phyloP scores from a whole-genome alignment of 1,140 invertebrate species.

The Proales similis region DNA sequence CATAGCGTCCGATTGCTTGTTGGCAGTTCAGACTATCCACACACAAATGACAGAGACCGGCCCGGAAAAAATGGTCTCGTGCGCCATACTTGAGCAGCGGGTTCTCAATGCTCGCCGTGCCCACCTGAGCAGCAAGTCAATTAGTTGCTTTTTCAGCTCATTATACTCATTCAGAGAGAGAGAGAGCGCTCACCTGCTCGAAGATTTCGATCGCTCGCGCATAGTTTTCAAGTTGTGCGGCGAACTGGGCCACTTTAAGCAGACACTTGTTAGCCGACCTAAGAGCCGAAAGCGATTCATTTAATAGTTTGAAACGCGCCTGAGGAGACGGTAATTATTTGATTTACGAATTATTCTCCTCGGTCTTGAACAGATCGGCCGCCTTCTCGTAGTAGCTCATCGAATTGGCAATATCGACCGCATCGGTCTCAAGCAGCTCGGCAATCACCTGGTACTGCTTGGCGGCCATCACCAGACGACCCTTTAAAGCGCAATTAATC shows the following conservation, averaged over 20 bases:
- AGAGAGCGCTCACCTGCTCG: conserved; percentile 3
- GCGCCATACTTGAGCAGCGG: conserved; percentile 32
- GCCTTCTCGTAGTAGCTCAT: conserved; percentile 35
- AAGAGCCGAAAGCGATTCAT: not conserved
- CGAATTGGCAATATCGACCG: conserved; percentile 28
- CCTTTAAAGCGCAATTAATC: too few relatives aligned
- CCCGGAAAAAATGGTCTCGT: conserved; percentile 35
- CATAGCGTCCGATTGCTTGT: conserved; percentile 37
- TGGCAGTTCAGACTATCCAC: conserved; percentile 33
- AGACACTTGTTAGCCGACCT: conserved; percentile 37
- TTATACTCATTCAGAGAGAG: not conserved
- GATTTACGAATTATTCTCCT: conserved; percentile 32
- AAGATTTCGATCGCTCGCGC: conserved; percentile 37
- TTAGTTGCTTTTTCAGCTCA: not conserved
- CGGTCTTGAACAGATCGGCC: conserved; percentile 36
- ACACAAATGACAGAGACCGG: conserved; percentile 34
- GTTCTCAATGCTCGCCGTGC: conserved; percentile 35
- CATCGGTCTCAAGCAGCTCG: conserved; percentile 27
- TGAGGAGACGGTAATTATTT: not conserved
- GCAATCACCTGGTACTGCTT: conserved; percentile 32
- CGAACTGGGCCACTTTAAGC: conserved; percentile 33
- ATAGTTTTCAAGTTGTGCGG: conserved; percentile 33
- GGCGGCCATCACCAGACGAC: conserved; percentile 35
- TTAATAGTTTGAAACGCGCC: too few relatives aligned
- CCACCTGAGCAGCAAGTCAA: too few relatives aligned